A percentile compares a stretch with the other conserved stretches of the same genome.
Evolutionary conservation across 2,113 vertebrate species (phyloP).

Genomic region (Mirza zaza): DNA sequence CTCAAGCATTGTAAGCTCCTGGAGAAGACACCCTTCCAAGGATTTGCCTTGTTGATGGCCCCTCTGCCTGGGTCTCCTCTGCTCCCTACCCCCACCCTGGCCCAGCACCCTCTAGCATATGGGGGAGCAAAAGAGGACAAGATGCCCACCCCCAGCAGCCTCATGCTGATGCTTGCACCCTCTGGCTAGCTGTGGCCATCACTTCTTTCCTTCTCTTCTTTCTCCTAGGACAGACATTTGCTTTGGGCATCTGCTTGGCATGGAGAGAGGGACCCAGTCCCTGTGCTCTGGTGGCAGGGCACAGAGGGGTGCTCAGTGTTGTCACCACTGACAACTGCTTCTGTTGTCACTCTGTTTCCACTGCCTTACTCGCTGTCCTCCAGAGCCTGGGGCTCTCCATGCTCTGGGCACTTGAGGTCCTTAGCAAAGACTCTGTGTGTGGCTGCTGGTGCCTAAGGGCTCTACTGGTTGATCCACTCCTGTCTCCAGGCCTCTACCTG

Average conservation of each 20-base stretch:
- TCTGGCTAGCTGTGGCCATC: not conserved
- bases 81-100: not conserved
- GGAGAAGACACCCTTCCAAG: not conserved
- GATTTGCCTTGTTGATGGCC: not conserved
- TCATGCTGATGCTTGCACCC: accelerated
- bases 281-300: not conserved
- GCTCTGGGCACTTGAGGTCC: not conserved
- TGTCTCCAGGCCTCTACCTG: not conserved
- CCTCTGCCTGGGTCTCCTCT: not conserved
- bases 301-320: not conserved
- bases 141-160: not conserved
- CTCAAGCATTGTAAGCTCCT: not conserved
- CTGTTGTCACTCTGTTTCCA: not conserved
- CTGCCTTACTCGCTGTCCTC: not conserved
- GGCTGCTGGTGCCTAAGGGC: not conserved
- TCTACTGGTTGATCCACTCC: not conserved
- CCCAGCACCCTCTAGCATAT: not conserved
- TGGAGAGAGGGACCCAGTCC: not conserved
- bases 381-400: not conserved
- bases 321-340: not conserved
- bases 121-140: not conserved
- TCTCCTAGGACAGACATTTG: not conserved
- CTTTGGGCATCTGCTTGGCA: not conserved
- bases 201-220: not conserved
- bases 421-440: not conserved